Base-by-base conservation (phyloP, 2,888 invertebrate genomes). In the Calliscelio sp. region DNA sequence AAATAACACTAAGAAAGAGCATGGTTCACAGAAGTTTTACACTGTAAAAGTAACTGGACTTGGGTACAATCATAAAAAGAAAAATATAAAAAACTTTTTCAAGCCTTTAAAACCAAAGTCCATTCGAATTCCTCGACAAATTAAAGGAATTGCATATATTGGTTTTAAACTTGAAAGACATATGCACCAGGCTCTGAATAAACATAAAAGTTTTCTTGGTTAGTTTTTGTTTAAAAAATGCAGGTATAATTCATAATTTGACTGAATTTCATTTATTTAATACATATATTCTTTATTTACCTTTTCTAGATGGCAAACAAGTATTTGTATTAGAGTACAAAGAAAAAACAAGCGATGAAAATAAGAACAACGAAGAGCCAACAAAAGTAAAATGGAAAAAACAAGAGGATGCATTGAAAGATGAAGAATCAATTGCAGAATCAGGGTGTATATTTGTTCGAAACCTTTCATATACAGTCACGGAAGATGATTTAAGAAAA, bases 371-470 rank as follows among this genome's bases (percentile, higher is more conserved):
- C n/a, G n/a, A n/a, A n/a, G n/a, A n/a, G 11, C 41, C 46, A 14
- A 57, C 25, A 14, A 93, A 94, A 84, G 87, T 92, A 0, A 95
- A 94, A 87, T 96, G 96, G 96, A 94, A 94, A 81, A 93, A 94
- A 18, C 96, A 96, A 90, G 95, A 95, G 90, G 95, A 95, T 44
- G 93, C 94, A 11, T 87, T 96, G 1, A 95, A 95, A 88, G 95
- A 95, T 89, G 97, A 96, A 92, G 98, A 98, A 92, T 95, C 95
- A 86, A 96, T 98, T 81, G 97, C 96, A 0, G 98, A 98, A 91
- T 98, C 98, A 86, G 99, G 99, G 1, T 95, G 97, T 87, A 96
- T 99, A 89, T 99, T 98, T 94, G 94, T 99, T 0, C 95, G 99
- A 83, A 99, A 99, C 94, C 94, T 99, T 78, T 94, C 98, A 0